Percentiles rank a stretch among this genome's conserved stretches.
phyloP scores from a whole-genome alignment of 2,113 vertebrate genomes.

The Gobio gobio region DNA sequence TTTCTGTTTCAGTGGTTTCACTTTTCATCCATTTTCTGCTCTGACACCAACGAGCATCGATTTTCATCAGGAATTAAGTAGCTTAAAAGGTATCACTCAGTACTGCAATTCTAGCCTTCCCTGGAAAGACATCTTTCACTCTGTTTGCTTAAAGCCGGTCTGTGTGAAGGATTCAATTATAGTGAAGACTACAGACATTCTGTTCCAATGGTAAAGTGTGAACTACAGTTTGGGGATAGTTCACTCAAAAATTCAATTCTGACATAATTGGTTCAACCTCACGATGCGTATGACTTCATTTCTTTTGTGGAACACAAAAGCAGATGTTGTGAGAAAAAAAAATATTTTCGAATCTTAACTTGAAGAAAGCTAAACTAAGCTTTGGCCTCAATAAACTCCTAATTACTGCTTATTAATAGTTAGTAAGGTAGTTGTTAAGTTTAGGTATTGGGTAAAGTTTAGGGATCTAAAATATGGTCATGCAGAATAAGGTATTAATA shows the following conservation, averaged over 20 bases:
- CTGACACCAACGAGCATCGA: conserved; percentile 46
- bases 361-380: no score
- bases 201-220: background rate
- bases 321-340: background rate
- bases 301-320: background rate
- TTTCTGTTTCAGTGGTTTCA: conserved; percentile 43
- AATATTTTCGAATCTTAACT: no score
- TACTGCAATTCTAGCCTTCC: conserved; percentile 39
- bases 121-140: conserved; percentile 22
- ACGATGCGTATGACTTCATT: background rate
- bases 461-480: no score
- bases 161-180: conserved; percentile 19
- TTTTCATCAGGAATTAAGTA: conserved; percentile 54
- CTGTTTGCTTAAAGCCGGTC: conserved; percentile 8
- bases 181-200: background rate
- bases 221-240: background rate
- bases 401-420: no score
- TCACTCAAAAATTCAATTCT: background rate
- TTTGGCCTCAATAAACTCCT: no score
- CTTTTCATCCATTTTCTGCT: conserved; percentile 47
- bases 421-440: no score
- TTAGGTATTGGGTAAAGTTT: no score
- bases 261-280: background rate
- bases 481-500: no score
- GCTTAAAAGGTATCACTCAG: conserved; percentile 48